Base-by-base conservation (phyloP, 2,888 invertebrate genomes). In the Drosophila villosipedis region DNA sequence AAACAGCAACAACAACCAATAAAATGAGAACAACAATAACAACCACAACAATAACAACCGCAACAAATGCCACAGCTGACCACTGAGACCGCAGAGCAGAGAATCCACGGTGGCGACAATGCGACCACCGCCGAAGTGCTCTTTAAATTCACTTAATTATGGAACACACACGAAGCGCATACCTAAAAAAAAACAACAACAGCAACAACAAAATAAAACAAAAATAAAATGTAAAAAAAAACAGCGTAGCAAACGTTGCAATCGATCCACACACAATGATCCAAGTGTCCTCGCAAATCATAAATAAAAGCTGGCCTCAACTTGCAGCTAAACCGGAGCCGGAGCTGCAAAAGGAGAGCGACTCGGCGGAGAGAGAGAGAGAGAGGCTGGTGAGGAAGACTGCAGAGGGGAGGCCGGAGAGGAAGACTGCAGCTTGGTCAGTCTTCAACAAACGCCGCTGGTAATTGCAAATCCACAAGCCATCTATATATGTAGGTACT, bases 161-260 rank as follows among this genome's bases (percentile, higher is more conserved):
- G 90, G 92, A 91, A 92, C 92, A 92, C 92, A 92, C 92, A 92
- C 91, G 92, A 92, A 89, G 92, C 81, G 85, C 84, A 82, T 83
- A 79, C 85, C 88, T 78, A 78, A 65, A 76, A 70, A 70, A 63
- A 59, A 35, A 16, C n/a, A 9, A 55, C 22, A 77, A 57, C 54
- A 25, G 3, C 28, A 28, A 28, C 25, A 39, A 41, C n/a, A 54
- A 54, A 39, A 37, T 9, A 54, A 81, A 74, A 54, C 62, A 61
- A 76, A 60, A 19, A 35, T n/a, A 57, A 30, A 43, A 30, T 30
- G n/a, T n/a, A n/a, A 30, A 6, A 31, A 47, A 73, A 80, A 76
- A 76, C 67, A 67, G 55, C 72, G 73, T 60, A 67, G 76, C 72
- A 73, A 76, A 53, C 72, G 73, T 60, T 64, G 76, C 72, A 73